phyloP scores from a whole-genome alignment of 2,113 vertebrate species.

The Hyperopisus bebe region DNA sequence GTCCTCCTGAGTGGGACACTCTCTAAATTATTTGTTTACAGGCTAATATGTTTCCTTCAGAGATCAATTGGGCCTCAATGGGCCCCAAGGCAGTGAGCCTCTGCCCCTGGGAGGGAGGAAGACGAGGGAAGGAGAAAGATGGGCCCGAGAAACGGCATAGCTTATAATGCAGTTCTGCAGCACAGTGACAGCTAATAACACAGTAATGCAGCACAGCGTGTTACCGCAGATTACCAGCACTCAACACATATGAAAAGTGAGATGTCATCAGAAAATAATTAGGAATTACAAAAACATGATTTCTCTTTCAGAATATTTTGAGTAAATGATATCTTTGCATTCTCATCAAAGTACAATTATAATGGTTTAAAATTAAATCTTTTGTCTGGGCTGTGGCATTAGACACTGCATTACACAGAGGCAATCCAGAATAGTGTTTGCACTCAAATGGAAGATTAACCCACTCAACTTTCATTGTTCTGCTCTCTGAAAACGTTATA shows the following conservation, averaged over 20 bases:
- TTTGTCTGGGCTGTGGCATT: conserved; percentile 1
- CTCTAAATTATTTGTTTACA: conserved; percentile 22
- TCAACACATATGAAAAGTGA: background rate
- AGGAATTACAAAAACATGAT: background rate
- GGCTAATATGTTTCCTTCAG: conserved; percentile 15
- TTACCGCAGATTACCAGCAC: background rate
- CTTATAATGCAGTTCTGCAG: background rate
- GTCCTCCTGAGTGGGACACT: conserved; percentile 15
- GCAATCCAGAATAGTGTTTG: background rate
- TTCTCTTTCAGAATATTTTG: conserved; percentile 10
- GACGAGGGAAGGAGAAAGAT: background rate
- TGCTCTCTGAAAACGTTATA: conserved; percentile 14
- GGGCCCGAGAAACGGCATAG: background rate
- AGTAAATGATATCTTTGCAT: background rate
- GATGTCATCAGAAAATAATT: background rate
- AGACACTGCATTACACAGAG: background rate
- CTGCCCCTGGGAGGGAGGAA: background rate
- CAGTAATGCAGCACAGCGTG: background rate
- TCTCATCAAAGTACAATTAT: background rate
- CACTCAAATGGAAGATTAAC: background rate
- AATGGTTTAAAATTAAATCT: background rate
- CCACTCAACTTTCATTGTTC: conserved; percentile 22
- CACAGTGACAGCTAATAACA: too few species aligned
- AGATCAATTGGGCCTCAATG: background rate
- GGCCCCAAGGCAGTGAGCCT: background rate